Evolutionary conservation across 2,113 vertebrate species (phyloP), one percentile per base, ranked within the genome.

Genomic region (Saimiri boliviensis): DNA sequence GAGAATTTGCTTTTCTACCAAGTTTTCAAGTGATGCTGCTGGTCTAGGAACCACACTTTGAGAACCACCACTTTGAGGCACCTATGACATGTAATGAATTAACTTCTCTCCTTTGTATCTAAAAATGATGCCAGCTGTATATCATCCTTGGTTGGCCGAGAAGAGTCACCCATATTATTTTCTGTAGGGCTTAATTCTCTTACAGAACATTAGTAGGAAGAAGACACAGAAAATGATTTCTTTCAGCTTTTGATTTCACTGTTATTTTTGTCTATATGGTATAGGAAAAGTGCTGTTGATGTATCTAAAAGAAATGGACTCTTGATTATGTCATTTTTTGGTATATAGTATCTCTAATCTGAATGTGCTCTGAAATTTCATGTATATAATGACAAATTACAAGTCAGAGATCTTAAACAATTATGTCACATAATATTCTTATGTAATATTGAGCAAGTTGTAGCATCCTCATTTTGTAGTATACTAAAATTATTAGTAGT

Each of bases 171-270:
- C 32, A 3, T 45, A 79, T 77, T 32, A 32, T 66, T 80, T 95
- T 94, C 70, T 45, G 10, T 90, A 66, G 92, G 13, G 12, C 49
- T 94, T 91, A 60, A 80, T 94, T 93, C 25, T 97, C 6, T 81
- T 58, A 47, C 32, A 97, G 81, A 66, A 76, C 8, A 2, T 86
- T 91, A 37, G 19, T 85, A 81, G 35, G 73, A 76, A 70, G 52
- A 85, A 88, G n/a, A 71, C n/a, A 60, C n/a, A 66, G 52, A 56
- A 93, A 60, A 32, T 40, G 17, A 30, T 83, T 85, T 92, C 25
- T 89, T 76, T 90, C 60, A 81, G 70, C 54, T 91, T 80, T 91
- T 95, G 23, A 63, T 83, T 81, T 88, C 54, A 85, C 3, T 73
- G 3, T 92, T 92, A 66, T 91, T 91, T 89, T 89, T 97, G 56